phyloP scores from a whole-genome alignment of 1,140 invertebrate genomes.

The Pygmarrhopalites habei region DNA sequence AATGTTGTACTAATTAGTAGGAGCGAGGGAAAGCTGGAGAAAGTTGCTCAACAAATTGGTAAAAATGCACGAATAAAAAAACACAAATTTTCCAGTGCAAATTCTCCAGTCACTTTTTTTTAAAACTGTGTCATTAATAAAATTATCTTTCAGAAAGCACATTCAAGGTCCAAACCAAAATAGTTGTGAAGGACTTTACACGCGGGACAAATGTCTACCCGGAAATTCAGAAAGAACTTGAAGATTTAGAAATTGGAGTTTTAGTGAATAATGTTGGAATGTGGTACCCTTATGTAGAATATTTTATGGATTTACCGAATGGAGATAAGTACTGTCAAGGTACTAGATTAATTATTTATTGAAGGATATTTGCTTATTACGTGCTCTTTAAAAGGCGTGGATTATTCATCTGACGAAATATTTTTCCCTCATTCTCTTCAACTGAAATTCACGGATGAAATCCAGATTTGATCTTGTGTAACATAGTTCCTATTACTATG shows the following conservation, averaged over 20 bases:
- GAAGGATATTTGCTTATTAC: too few species aligned
- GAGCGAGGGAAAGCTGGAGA: conserved; percentile 48
- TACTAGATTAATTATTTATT: too few species aligned
- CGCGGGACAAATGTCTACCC: conserved; percentile 44
- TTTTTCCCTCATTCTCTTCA: too few species aligned
- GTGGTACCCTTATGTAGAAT: conserved; percentile 48
- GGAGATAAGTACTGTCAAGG: conserved; percentile 41
- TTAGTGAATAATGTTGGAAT: conserved; percentile 56
- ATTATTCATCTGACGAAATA: too few species aligned
- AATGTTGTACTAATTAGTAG: conserved; percentile 52
- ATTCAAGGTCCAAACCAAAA: conserved; percentile 44
- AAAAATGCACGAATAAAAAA: conserved; percentile 13
- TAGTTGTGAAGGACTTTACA: conserved; percentile 47
- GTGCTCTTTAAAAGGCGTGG: too few species aligned
- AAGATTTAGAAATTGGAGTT: conserved; percentile 49
- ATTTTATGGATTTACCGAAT: conserved; percentile 39
- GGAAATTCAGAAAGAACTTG: conserved; percentile 43
- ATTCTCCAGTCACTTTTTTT: too few species aligned
- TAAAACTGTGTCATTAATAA: too few species aligned
- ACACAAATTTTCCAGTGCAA: neutral
- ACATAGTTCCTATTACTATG: conserved; percentile 61
- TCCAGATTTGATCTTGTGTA: conserved; percentile 62
- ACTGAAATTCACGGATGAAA: too few species aligned
- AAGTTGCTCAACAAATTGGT: conserved; percentile 48
- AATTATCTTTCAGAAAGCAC: conserved; percentile 8